These are phyloP conservation scores for Caenorhabditis zanzibari DNA, from an alignment of 2,888 invertebrate species.

Conservation along the genomic window DNA sequence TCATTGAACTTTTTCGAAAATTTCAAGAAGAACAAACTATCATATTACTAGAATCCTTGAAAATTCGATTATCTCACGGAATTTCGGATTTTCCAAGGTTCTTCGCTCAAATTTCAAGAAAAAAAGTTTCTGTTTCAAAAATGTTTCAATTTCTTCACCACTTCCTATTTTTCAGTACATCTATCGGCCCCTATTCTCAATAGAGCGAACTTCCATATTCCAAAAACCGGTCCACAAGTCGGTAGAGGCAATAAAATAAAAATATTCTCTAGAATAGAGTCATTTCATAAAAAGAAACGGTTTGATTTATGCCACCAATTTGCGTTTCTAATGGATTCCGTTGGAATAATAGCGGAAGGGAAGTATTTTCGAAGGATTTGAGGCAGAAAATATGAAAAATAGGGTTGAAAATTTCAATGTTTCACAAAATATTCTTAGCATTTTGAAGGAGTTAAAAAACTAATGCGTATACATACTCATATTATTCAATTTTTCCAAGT, in stretches of 20 bases:
- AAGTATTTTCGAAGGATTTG: neutral
- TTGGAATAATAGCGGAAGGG: neutral
- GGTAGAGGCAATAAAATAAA: slow-evolving; percentile 24
- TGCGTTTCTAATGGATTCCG: slow-evolving; percentile 16
- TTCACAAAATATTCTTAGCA: too few species aligned
- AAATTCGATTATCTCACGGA: slow-evolving; percentile 17
- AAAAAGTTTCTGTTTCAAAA: neutral
- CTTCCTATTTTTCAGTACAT: too few species aligned
- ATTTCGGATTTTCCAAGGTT: neutral
- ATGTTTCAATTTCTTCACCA: neutral
- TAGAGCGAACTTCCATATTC: neutral
- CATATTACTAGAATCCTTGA: slow-evolving; percentile 28
- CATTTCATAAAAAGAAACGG: slow-evolving; percentile 42
- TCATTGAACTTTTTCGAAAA: slow-evolving; percentile 15
- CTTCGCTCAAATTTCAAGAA: neutral
- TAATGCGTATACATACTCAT: too few species aligned
- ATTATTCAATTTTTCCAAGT: too few species aligned
- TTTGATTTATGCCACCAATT: slow-evolving; percentile 35
- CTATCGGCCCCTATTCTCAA: neutral
- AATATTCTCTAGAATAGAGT: slow-evolving; percentile 13
- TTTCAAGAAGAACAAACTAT: slow-evolving; percentile 50
- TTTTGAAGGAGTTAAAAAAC: too few species aligned
- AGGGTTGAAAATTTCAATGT: too few species aligned
- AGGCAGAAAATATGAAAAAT: too few species aligned
- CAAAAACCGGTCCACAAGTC: slow-evolving; percentile 6